phyloP scores from a whole-genome alignment of 2,888 invertebrate genomes.

The Clepsis dumicolana region DNA sequence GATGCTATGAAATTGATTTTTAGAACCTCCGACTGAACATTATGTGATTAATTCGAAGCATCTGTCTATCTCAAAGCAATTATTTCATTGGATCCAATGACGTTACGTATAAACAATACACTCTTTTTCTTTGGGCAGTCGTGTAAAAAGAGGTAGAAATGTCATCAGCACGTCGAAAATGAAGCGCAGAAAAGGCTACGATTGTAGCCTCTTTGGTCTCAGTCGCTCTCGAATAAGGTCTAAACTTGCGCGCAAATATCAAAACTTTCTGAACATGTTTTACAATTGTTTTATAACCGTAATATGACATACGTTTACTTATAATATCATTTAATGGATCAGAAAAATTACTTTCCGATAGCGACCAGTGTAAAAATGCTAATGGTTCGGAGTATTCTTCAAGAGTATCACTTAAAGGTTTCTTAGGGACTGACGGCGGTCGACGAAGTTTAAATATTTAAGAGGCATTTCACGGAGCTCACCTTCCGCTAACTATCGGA shows the following conservation, averaged over 20 bases:
- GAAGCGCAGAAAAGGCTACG: too few species aligned
- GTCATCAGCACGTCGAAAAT: too few species aligned
- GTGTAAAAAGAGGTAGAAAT: too few species aligned
- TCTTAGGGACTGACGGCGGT: not conserved
- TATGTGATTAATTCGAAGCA: not conserved
- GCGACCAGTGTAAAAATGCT: not conserved
- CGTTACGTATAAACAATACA: too few species aligned
- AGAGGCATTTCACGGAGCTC: not conserved
- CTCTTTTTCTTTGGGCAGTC: too few species aligned
- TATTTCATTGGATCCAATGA: too few species aligned
- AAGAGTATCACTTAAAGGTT: not conserved
- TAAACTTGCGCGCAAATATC: too few species aligned
- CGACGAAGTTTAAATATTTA: slow-evolving; percentile 8
- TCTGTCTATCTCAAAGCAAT: not conserved
- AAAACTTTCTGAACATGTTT: too few species aligned
- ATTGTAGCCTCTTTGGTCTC: too few species aligned
- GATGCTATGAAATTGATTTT: slow-evolving; percentile 52
- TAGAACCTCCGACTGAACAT: not conserved
- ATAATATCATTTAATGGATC: not conserved
- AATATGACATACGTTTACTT: too few species aligned
- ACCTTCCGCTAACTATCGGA: not conserved
- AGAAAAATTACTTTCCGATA: not conserved
- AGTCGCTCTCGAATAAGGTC: too few species aligned
- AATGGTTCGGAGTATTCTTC: not conserved
- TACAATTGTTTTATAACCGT: too few species aligned